Conservation (phyloP, 1,140 invertebrate species). For the Stenopsyche tienmushanensis region DNA sequence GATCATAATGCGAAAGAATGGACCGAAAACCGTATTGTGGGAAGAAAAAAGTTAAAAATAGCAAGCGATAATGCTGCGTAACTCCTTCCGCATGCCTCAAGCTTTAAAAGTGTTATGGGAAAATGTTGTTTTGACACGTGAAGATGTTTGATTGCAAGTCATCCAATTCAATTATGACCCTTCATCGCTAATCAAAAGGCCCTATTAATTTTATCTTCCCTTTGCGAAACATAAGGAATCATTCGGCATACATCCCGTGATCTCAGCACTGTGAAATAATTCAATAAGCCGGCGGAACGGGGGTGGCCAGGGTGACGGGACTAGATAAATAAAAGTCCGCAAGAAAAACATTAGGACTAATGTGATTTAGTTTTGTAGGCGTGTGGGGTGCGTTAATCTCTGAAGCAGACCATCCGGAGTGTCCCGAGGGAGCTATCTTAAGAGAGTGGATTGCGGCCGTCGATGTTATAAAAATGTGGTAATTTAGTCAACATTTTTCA, state of each 20-base stretch:
- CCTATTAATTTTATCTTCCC: conserved; percentile 16
- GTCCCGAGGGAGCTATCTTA: conserved; percentile 31
- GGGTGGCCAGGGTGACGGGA: conserved; percentile 6
- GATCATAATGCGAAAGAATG: conserved; percentile 23
- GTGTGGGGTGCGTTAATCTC: conserved; percentile 37
- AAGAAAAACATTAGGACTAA: conserved; percentile 41
- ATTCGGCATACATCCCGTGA: not conserved
- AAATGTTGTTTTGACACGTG: too few relatives aligned
- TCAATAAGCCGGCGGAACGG: conserved; percentile 33
- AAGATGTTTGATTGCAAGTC: too few relatives aligned
- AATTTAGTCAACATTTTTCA: not conserved
- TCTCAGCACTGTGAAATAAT: conserved; percentile 24
- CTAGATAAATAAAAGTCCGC: conserved; percentile 36
- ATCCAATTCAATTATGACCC: too few relatives aligned
- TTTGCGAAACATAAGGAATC: not conserved
- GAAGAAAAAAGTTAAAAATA: too few relatives aligned
- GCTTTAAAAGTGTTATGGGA: conserved; percentile 1
- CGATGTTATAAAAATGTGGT: not conserved
- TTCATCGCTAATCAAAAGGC: conserved; percentile 6
- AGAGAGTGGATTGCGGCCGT: conserved; percentile 9
- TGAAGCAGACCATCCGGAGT: conserved; percentile 10
- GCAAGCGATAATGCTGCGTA: too few relatives aligned
- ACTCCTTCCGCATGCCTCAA: conserved; percentile 1
- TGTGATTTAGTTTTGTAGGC: conserved; percentile 39
- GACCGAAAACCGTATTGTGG: conserved; percentile 12